Conservation (phyloP, 2,113 vertebrate species). For the Rhea americana region DNA sequence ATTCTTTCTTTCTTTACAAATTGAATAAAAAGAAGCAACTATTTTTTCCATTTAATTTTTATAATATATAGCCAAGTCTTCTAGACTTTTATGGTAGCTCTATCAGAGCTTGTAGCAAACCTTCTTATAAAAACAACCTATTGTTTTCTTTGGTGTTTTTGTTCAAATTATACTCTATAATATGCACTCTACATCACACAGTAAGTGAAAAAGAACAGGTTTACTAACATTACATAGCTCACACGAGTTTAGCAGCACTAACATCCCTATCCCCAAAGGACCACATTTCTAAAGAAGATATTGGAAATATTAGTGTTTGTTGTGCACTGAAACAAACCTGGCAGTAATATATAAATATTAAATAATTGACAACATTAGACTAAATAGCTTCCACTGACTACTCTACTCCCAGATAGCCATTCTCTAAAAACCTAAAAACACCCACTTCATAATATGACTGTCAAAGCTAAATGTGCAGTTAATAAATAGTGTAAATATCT, state of each 20-base stretch:
- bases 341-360: neutral
- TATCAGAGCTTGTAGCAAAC: neutral
- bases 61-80: neutral
- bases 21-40: neutral
- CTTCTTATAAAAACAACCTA: neutral
- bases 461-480: neutral
- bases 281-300: neutral
- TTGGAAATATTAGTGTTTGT: neutral
- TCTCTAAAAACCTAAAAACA: neutral
- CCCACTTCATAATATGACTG: neutral
- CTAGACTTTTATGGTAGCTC: neutral
- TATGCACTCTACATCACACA: neutral
- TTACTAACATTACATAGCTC: neutral
- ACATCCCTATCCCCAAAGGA: neutral
- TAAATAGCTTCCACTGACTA: neutral
- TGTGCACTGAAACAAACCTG: neutral
- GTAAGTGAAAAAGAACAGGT: neutral
- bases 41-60: neutral
- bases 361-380: neutral
- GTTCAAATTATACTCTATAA: neutral
- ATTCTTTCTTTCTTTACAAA: neutral
- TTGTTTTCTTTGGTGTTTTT: neutral
- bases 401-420: neutral
- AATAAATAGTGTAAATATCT: neutral
- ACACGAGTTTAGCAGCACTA: accelerated